A percentile compares a stretch with the other conserved stretches of the same genome.
These are phyloP conservation scores for Menidia beryllina DNA, from an alignment of 2,113 vertebrate species.

Conservation along the genomic window DNA sequence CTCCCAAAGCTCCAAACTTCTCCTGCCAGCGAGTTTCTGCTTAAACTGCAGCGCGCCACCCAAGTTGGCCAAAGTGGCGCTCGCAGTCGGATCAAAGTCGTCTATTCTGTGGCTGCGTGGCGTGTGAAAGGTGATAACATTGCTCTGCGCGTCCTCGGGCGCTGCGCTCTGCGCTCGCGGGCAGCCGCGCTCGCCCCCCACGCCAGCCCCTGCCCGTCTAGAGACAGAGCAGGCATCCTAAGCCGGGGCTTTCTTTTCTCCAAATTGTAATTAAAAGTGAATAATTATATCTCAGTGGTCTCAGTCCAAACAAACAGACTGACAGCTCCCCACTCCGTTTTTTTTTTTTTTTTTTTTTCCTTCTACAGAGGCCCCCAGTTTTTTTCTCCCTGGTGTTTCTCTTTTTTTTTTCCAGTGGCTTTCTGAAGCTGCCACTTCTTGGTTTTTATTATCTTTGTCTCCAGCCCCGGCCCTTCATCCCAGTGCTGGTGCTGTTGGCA, in stretches of 20 bases:
- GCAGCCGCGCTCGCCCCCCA: slow-evolving; percentile 38
- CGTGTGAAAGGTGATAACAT: slow-evolving; percentile 75
- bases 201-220: slow-evolving; percentile 42
- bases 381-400: slow-evolving; percentile 63
- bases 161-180: slow-evolving; percentile 47
- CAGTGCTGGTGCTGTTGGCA: slow-evolving; percentile 64
- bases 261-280: slow-evolving; percentile 81
- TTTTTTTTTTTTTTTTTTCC: slow-evolving; percentile 14
- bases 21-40: slow-evolving; percentile 55
- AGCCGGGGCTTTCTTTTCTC: slow-evolving; percentile 67
- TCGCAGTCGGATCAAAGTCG: slow-evolving; percentile 61
- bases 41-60: slow-evolving; percentile 61
- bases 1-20: slow-evolving; percentile 45
- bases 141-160: slow-evolving; percentile 55
- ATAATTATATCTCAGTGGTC: slow-evolving; percentile 77
- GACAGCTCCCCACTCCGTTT: slow-evolving; percentile 65
- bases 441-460: slow-evolving; percentile 78
- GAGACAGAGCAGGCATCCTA: slow-evolving; percentile 42
- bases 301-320: slow-evolving; percentile 78
- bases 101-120: slow-evolving; percentile 58
- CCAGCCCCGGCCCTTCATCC: slow-evolving; percentile 74
- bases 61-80: slow-evolving; percentile 73
- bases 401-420: slow-evolving; percentile 52
- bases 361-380: slow-evolving; percentile 62
- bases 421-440: slow-evolving; percentile 75